phyloP scores from a whole-genome alignment of 1,140 invertebrate species.

The Ceratosolen solmsi region DNA sequence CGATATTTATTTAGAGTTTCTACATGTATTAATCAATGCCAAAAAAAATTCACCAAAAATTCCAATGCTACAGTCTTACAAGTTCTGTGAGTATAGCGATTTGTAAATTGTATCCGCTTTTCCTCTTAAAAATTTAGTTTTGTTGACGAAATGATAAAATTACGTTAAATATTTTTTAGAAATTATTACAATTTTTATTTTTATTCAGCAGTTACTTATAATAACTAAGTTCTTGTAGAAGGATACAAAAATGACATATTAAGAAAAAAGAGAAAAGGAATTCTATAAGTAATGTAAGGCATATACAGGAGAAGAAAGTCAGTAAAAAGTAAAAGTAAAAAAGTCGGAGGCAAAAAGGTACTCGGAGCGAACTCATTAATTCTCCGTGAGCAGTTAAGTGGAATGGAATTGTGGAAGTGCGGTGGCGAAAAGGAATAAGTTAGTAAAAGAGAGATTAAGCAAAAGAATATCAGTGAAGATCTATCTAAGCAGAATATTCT shows the following conservation, averaged over 20 bases:
- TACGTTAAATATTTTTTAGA: background rate
- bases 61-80: slow-evolving; percentile 2
- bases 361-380: slow-evolving; percentile 62
- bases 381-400: slow-evolving; percentile 61
- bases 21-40: slow-evolving; percentile 31
- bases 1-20: slow-evolving; percentile 1
- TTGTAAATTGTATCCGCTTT: background rate
- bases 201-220: slow-evolving; percentile 9
- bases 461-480: background rate
- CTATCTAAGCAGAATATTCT: slow-evolving; percentile 63
- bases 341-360: slow-evolving; percentile 56
- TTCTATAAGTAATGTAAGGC: too few relatives aligned
- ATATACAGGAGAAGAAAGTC: background rate
- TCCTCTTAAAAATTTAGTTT: background rate
- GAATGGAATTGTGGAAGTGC: slow-evolving; percentile 64
- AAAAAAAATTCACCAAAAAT: slow-evolving; percentile 4
- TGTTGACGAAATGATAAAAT: background rate
- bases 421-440: slow-evolving; percentile 49
- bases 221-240: background rate
- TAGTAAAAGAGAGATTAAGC: background rate
- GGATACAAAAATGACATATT: background rate
- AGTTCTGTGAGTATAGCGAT: background rate
- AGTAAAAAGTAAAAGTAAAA: slow-evolving; percentile 6
- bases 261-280: background rate
- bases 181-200: background rate